Evolutionary conservation across 2,113 vertebrate genomes (phyloP).

Genomic region (Limnothrissa miodon): DNA sequence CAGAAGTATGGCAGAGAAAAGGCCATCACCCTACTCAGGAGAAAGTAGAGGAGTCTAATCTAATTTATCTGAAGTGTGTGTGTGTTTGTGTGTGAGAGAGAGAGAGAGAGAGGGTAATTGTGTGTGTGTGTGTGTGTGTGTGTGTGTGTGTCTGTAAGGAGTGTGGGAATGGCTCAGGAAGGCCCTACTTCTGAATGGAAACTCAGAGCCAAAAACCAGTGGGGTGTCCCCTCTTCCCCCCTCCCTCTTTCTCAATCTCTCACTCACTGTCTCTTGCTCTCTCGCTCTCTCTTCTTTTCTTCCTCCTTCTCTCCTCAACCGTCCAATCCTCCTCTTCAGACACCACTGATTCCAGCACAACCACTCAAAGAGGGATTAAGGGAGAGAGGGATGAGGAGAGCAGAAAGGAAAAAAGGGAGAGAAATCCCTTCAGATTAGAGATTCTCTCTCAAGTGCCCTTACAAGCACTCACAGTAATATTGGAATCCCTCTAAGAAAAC

Average conservation of each 20-base stretch:
- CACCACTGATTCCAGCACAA: constrained; percentile 85
- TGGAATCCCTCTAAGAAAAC: constrained; percentile 71
- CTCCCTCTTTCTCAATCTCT: no score
- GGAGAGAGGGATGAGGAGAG: constrained; percentile 65
- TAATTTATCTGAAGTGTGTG: constrained; percentile 94
- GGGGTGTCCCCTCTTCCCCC: constrained; percentile 82
- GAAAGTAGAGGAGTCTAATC: constrained; percentile 91
- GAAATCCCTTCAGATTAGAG: constrained; percentile 86
- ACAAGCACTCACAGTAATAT: constrained; percentile 86
- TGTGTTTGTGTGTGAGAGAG: constrained; percentile 48
- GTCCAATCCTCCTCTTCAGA: constrained; percentile 52
- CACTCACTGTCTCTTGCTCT: constrained; percentile 28
- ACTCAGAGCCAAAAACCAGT: constrained; percentile 91
- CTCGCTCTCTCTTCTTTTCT: constrained; percentile 23
- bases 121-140: constrained; percentile 37
- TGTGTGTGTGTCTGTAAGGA: constrained; percentile 66
- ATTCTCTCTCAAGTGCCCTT: constrained; percentile 93
- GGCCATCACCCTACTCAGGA: constrained; percentile 82
- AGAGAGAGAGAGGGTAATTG: constrained; percentile 60
- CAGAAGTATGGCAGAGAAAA: constrained; percentile 82
- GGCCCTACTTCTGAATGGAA: constrained; percentile 84
- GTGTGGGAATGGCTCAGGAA: constrained; percentile 96
- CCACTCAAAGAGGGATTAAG: constrained; percentile 98
- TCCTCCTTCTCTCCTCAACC: constrained; percentile 19
- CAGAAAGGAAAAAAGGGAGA: constrained; percentile 17